Base-by-base conservation (phyloP, 1,140 invertebrate species). In the Paraescarpia echinospica region DNA sequence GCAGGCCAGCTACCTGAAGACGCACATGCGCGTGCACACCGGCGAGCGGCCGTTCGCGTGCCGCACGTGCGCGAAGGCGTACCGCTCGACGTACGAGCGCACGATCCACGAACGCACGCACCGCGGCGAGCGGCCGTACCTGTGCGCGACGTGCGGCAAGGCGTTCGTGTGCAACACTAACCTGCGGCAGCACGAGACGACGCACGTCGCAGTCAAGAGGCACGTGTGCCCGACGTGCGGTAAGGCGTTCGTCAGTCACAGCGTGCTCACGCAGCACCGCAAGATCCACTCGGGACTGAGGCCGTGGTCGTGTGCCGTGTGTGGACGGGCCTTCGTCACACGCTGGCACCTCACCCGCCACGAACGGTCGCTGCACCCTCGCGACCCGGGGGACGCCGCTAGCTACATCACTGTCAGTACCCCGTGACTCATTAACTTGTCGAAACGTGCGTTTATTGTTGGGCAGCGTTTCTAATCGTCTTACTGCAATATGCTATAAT, bases 1-100 rank as follows among this genome's bases (percentile, higher is more conserved):
- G 22, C 99, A 99, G 96, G 96, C 99, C 88, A 99, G 98, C 2
- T 99, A 99, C 96, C 97, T 99, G 18, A 99, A 99, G 96, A 99
- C 99, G 93, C 99, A 99, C 96, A 96, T 99, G 59, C 97, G 99
- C 93, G 99, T 99, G 31, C 99, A 99, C 95, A 99, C 98, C 5
- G 99, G 99, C 0, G 99, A 99, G 95, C 96, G 99, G 89, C 99
- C 99, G 0, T 99, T 99, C 96, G 98, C 99, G 95, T 99, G 99
- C 95, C 98, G 98, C 93, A 96, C 95, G 22, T 96, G 96, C 94
- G 94, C 94, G 0, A 96, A 96, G 93, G 94, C 95, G 18, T 96
- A 95, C 93, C 96, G 95, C 1, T 95, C 96, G 92, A 94, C 95
- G n/a, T 95, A 95, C 34, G 95, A 96, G 93, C 94, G 95, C n/a